These are phyloP conservation scores for Apteryx owenii DNA, from an alignment of 2,113 vertebrate genomes.

Conservation along the genomic window DNA sequence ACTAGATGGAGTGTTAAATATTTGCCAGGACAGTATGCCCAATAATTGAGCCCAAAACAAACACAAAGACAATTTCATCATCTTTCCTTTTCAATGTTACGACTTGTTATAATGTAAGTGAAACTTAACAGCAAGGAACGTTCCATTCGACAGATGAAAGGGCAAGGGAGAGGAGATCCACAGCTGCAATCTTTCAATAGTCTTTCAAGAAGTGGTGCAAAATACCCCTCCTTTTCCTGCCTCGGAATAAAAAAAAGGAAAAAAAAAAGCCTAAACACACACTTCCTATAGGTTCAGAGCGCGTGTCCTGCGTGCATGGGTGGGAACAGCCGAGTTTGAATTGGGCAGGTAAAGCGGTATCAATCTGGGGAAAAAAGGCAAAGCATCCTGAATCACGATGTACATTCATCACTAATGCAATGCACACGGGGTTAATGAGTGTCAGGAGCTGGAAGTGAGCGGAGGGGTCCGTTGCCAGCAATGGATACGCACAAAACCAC, in stretches of 20 bases:
- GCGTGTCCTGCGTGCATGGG: not conserved
- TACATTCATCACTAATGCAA: not conserved
- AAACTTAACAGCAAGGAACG: constrained; percentile 69
- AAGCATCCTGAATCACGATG: not conserved
- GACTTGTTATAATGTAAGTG: constrained; percentile 66
- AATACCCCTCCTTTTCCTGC: constrained; percentile 8
- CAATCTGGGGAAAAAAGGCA: not conserved
- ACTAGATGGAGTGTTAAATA: constrained; percentile 69
- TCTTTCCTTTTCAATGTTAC: constrained; percentile 71
- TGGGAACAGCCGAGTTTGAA: not conserved
- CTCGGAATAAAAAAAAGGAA: not conserved
- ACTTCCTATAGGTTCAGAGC: constrained; percentile 37
- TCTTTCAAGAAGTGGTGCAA: constrained; percentile 65
- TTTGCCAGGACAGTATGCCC: constrained; percentile 59
- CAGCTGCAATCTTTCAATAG: constrained; percentile 62
- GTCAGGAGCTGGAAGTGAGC: constrained; percentile 10
- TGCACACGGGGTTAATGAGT: not conserved
- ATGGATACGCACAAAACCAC: constrained; percentile 38
- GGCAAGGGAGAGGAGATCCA: constrained; percentile 68
- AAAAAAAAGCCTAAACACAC: not conserved
- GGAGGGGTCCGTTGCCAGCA: constrained; percentile 33
- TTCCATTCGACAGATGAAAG: constrained; percentile 64
- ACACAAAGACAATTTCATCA: constrained; percentile 74
- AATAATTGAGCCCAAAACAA: constrained; percentile 67
- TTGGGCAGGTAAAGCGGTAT: not conserved